Evolutionary conservation across 2,888 invertebrate species (phyloP), one percentile per base, ranked within the genome.

Genomic region (Pterobdella sp.): DNA sequence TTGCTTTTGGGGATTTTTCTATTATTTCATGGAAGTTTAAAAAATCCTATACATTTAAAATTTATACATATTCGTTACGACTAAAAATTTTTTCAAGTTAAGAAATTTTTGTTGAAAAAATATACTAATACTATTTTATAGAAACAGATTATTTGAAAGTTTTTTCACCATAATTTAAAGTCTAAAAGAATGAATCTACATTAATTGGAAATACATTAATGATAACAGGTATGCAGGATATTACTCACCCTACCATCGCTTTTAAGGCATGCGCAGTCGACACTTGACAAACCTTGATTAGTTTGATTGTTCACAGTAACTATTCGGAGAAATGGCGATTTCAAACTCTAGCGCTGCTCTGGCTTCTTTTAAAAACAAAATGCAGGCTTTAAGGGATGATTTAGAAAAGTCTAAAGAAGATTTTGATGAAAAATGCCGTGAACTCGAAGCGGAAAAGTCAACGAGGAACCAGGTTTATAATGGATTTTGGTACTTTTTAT

Each of bases 351-450:
- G 74, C 72, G 74, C 67, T 34, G 76, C 76, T 36, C 71, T 78
- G 14, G 75, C 68, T 32, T 73, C 76, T 56, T 76, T 78, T 18
- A 78, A 78, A 72, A 75, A 74, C 71, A 78, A 78, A 74, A 77
- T 78, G 77, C 77, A 78, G 72, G 72, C 60, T 73, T 73, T 78
- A n/a, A 70, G 78, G 56, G 78, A 78, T 34, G 77, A 78, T 60
- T 66, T 76, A 72, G 78, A 78, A 36, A 77, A 76, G 73, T 73
- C 74, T 56, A 78, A 72, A 68, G 78, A 78, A 64, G 37, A 72
- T 49, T 78, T 74, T 68, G 78, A 78, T 26, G 73, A 74, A 65
- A 78, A 78, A 73, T 77, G 77, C 67, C 65, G 68, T 37, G 78
- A 78, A 64, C 42, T 77, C 14, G 76, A 76, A 31, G 68, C 74